Evolutionary conservation across 2,797 vertebrate species (phyloP).

Genomic region (Lagocephalus sceleratus): DNA sequence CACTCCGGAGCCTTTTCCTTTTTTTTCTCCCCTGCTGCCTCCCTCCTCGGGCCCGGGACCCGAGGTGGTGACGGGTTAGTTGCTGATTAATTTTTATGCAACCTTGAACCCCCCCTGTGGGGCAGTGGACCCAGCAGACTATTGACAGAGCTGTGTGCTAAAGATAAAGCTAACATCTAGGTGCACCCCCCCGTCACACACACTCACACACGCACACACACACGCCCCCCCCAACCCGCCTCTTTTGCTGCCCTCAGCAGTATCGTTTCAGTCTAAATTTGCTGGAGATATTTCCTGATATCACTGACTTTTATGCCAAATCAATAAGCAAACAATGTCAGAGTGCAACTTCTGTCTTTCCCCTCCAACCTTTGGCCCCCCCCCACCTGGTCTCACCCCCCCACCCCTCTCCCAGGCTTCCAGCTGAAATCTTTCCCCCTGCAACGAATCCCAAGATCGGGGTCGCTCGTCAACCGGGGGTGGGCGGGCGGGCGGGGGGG

Average conservation of each 20-base stretch:
- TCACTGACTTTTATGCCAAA: slow-evolving; percentile 28
- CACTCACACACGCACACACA: too few species aligned
- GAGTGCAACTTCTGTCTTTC: background rate
- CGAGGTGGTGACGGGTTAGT: slow-evolving; percentile 62
- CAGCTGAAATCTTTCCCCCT: too few species aligned
- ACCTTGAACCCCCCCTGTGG: slow-evolving; percentile 77
- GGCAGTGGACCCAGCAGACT: slow-evolving; percentile 79
- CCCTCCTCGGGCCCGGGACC: slow-evolving; percentile 40
- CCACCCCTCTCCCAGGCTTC: too few species aligned
- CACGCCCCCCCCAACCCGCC: slow-evolving; percentile 15
- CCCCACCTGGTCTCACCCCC: too few species aligned
- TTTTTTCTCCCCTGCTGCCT: slow-evolving; percentile 7
- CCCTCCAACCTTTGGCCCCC: too few species aligned
- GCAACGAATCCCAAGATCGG: too few species aligned
- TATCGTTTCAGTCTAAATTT: slow-evolving; percentile 51
- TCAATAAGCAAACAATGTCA: slow-evolving; percentile 29
- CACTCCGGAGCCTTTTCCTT: slow-evolving; percentile 23
- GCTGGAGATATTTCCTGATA: slow-evolving; percentile 32
- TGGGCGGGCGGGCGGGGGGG: too few species aligned
- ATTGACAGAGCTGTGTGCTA: slow-evolving; percentile 77
- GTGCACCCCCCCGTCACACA: slow-evolving; percentile 47
- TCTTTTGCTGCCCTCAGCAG: slow-evolving; percentile 63
- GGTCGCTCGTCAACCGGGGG: too few species aligned
- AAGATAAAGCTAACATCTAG: slow-evolving; percentile 74
- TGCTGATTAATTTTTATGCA: slow-evolving; percentile 74